These are phyloP conservation scores for Umimayanthus chanpuru DNA, from an alignment of 92 coral and sea anemone genomes.

Conservation along the genomic window DNA sequence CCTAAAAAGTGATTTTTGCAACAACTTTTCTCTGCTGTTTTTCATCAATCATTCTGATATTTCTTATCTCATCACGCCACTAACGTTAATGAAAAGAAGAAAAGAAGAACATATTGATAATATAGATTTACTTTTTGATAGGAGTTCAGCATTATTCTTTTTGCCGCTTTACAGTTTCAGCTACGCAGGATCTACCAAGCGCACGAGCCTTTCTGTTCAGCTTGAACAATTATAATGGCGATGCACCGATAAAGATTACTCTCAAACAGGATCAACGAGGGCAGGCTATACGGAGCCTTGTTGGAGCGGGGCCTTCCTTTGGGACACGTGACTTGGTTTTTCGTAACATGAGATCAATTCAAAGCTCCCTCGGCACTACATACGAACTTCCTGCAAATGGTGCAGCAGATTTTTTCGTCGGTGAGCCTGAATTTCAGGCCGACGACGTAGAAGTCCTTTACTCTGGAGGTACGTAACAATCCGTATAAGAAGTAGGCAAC, in stretches of 20 bases:
- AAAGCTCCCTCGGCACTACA: constrained; percentile 29
- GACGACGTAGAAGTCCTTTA: constrained; percentile 51
- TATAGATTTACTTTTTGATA: too few relatives aligned
- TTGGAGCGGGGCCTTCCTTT: constrained; percentile 43
- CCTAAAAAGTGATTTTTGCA: too few relatives aligned
- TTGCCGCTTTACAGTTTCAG: not conserved
- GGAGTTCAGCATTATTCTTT: not conserved
- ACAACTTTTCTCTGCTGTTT: too few relatives aligned
- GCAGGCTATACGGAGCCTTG: constrained; percentile 38
- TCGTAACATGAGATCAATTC: constrained; percentile 19
- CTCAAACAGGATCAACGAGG: constrained; percentile 23
- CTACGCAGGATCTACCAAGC: constrained; percentile 29
- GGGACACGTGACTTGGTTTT: constrained; percentile 33
- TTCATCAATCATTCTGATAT: too few relatives aligned
- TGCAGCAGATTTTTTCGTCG: constrained; percentile 19
- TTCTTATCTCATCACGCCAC: too few relatives aligned
- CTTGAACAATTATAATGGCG: constrained; percentile 24
- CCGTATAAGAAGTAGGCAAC: too few relatives aligned
- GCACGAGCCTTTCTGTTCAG: constrained; percentile 58
- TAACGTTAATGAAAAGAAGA: too few relatives aligned
- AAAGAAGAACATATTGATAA: too few relatives aligned
- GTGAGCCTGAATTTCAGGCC: constrained; percentile 29
- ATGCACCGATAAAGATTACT: constrained; percentile 1
- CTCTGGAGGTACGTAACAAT: constrained; percentile 7
- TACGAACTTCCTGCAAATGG: constrained; percentile 37